A percentile compares a stretch with the other conserved stretches of the same genome.
Evolutionary conservation across 2,113 vertebrate genomes (phyloP).

Genomic region (Corythornis vintsioides): DNA sequence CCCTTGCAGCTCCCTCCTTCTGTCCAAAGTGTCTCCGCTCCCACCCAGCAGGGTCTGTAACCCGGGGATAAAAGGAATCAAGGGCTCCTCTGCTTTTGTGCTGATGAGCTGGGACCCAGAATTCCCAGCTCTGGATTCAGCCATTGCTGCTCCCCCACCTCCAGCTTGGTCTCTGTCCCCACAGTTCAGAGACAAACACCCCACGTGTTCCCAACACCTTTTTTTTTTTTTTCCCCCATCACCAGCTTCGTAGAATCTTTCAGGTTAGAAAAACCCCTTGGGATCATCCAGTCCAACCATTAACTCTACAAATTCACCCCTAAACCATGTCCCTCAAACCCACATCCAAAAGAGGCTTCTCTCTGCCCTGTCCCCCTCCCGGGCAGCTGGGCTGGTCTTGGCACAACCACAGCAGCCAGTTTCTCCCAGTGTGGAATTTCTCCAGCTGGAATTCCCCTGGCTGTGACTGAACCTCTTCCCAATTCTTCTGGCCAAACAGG

Average conservation of each 20-base stretch:
- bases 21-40: background rate
- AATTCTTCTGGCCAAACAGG: background rate
- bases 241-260: background rate
- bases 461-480: background rate
- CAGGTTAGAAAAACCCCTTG: too few relatives aligned
- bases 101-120: background rate
- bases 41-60: background rate
- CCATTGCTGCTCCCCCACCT: background rate
- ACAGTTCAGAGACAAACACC: background rate
- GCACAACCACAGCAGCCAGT: background rate
- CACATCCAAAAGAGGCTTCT: too few relatives aligned
- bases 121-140: background rate
- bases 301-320: too few relatives aligned
- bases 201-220: background rate
- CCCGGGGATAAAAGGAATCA: too few relatives aligned
- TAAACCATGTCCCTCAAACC: too few relatives aligned
- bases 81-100: rapidly evolving
- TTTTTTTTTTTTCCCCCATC: background rate
- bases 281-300: too few relatives aligned
- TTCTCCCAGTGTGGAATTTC: too few relatives aligned
- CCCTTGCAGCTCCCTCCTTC: too few relatives aligned
- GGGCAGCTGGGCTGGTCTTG: rapidly evolving
- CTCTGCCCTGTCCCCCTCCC: rapidly evolving
- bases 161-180: rapidly evolving
- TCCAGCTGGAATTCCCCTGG: background rate